Evolutionary conservation across 2,113 vertebrate genomes (phyloP), one percentile per base, ranked within the genome.

Genomic region (Ophiodon elongatus): DNA sequence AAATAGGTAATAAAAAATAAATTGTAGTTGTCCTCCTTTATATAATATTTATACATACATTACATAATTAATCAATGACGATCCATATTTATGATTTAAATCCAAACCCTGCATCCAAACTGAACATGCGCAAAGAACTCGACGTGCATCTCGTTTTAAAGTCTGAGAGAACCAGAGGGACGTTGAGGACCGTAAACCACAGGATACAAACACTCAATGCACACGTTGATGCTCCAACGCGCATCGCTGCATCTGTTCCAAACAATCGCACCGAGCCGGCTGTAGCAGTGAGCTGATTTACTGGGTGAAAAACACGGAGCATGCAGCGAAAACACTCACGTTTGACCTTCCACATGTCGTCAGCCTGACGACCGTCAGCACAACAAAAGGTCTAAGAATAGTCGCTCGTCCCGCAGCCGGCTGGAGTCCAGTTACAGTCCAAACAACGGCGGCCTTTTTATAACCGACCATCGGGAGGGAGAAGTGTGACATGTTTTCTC

Each of bases 281-380:
- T 35, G 1, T 29, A 27, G 14, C 8, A 5, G 1, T 1, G 4
- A 27, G 69, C 69, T 25, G 43, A 27, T 83, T 52, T 56, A 10
- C 21, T 8, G 23, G 6, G 39, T 25, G 19, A 27, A 67, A 77
- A 41, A 43, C 47, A 79, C 23, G 19, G 1, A 70, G 3, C 39
- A 76, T 59, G 86, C 66, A 8, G 25, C 33, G 10, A 71, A 84
- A 71, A 76, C 50, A 95, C 94, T 94, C 90, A 94, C 94, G 90
- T 68, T 93, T 94, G 80, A 94, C 91, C 82, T 91, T 89, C 92
- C 94, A 94, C 90, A 94, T 94, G 81, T 91, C 39, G 79, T 25
- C 71, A 43, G 62, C n/a, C 27, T 11, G 72, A 31, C 52, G 56
- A 25, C 56, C 27, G 73, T 64, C 76, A 52, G 79, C 11, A 25